These are phyloP conservation scores for Epinephelus moara DNA, from an alignment of 2,113 vertebrate genomes.

Conservation along the genomic window DNA sequence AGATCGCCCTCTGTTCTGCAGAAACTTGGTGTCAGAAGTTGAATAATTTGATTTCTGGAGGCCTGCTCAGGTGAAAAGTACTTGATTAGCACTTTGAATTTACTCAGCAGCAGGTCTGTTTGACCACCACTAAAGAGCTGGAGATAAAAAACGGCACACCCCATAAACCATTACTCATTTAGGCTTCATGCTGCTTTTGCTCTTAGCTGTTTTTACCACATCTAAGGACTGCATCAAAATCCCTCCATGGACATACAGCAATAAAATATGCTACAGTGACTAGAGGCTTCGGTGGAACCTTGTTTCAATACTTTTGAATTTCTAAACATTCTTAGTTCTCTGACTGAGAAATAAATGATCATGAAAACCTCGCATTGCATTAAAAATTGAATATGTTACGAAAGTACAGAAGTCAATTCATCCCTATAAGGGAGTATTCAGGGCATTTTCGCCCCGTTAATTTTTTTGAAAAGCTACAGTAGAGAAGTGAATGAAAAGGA, in stretches of 20 bases:
- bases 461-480: not conserved
- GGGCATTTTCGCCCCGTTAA: not conserved
- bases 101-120: constrained; percentile 44
- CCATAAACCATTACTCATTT: constrained; percentile 56
- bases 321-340: not conserved
- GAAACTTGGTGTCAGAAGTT: constrained; percentile 38
- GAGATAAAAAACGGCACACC: constrained; percentile 46
- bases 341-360: not conserved
- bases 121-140: constrained; percentile 17
- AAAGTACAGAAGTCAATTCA: not conserved
- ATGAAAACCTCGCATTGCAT: not conserved
- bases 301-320: not conserved
- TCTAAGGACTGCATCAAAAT: constrained; percentile 30
- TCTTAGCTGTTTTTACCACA: constrained; percentile 19
- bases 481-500: not conserved
- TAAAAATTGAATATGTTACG: not conserved
- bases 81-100: constrained; percentile 78
- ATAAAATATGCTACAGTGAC: constrained; percentile 14
- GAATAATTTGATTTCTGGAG: constrained; percentile 45
- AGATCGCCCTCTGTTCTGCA: not conserved
- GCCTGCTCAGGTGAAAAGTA: constrained; percentile 74
- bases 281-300: constrained; percentile 10
- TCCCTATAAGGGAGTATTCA: not conserved
- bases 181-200: constrained; percentile 45
- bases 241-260: not conserved